Evolutionary conservation across 2,797 vertebrate genomes (phyloP), one percentile per base, ranked within the genome.

Genomic region (Sebastes alutus): DNA sequence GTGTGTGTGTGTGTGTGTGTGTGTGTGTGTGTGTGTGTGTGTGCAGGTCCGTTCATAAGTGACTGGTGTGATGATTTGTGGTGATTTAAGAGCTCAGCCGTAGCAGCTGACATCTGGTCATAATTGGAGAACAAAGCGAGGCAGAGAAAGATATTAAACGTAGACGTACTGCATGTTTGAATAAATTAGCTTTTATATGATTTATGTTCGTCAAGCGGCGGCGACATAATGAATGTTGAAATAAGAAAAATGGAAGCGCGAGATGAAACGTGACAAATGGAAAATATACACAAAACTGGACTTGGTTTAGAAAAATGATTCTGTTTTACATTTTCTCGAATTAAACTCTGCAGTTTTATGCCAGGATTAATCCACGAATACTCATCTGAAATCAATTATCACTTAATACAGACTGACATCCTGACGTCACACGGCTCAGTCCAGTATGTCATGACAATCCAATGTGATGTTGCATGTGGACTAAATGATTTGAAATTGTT

Each of bases 31-130:
- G 32, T 49, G 64, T 83, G 71, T 35, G 62, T 3, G 55, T 11
- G 42, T 59, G 13, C 64, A 22, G 66, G 66, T 71, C 46, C 70
- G 8, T 77, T 81, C 77, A 63, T 46, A 81, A 82, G 77, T 77
- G 84, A 75, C 80, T 58, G 88, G 84, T 92, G 91, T 93, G 92
- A 80, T 95, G 94, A 96, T 96, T 97, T 96, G 95, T 83, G 75
- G 74, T 82, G 83, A 91, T 95, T 92, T 87, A 89, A 82, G 84
- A 93, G 90, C 92, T 91, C 86, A 83, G 85, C 84, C 72, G n/a
- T 77, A 91, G 89, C 92, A 92, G 92, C 91, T 93, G 93, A 96
- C 96, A 97, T 97, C 96, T 97, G 97, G 95, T 86, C 91, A 78
- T 89, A 85, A 92, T 92, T 85, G 78, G 23, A 75, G 82, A 78